These are phyloP conservation scores for Eumeta japonica DNA, from an alignment of 1,140 invertebrate genomes.

Conservation along the genomic window DNA sequence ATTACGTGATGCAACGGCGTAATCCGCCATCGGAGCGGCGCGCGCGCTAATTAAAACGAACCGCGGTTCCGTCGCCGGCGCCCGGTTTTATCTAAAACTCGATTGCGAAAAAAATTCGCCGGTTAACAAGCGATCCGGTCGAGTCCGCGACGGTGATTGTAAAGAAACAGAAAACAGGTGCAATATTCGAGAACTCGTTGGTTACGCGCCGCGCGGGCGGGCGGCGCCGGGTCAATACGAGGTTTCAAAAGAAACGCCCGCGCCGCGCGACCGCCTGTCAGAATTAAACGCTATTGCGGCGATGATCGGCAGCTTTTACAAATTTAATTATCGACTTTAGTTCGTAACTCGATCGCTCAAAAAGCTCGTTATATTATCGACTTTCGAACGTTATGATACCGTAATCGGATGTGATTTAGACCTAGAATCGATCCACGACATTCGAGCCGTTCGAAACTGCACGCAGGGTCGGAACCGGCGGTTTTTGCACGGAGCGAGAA, in stretches of 20 bases:
- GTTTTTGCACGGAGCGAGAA: constrained; percentile 27
- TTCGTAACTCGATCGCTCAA: neutral
- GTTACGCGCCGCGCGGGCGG: neutral
- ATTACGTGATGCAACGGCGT: no score
- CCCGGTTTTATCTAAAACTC: constrained; percentile 12
- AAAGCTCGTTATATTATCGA: neutral
- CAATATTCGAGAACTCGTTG: neutral
- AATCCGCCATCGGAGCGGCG: neutral
- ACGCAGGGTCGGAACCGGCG: constrained; percentile 31
- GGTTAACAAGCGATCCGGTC: neutral
- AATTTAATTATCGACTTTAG: constrained; percentile 10
- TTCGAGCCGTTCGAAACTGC: neutral
- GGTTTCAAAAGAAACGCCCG: neutral
- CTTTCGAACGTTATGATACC: neutral
- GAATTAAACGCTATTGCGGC: constrained; percentile 9
- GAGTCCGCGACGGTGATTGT: constrained; percentile 19
- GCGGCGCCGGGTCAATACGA: neutral
- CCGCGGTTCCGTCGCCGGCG: neutral
- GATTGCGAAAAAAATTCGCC: constrained; percentile 18
- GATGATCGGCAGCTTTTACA: constrained; percentile 8
- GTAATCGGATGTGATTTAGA: neutral
- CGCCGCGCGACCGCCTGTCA: constrained; percentile 6
- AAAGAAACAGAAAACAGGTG: constrained; percentile 2
- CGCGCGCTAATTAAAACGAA: neutral
- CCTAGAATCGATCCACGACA: neutral